Conservation (phyloP, 2,888 invertebrate species). For the Terebella lapidaria region DNA sequence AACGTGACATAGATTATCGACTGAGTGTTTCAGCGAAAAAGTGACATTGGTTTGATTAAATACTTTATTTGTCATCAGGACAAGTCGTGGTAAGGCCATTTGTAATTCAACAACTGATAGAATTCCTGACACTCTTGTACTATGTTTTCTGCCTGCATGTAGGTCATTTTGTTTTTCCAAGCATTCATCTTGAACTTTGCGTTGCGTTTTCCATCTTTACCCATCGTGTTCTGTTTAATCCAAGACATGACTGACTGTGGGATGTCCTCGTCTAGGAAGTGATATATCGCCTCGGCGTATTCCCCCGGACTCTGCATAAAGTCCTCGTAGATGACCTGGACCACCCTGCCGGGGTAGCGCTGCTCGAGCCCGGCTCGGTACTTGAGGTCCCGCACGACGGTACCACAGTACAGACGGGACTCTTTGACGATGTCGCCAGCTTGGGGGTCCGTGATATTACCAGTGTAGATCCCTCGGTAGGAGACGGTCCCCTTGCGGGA, state of each 20-base stretch:
- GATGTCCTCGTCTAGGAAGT: not conserved
- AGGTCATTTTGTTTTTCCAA: not conserved
- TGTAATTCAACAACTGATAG: not conserved
- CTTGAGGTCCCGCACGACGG: not conserved
- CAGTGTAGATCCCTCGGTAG: not conserved
- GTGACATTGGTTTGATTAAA: no score
- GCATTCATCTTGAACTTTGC: not conserved
- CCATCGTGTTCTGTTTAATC: not conserved
- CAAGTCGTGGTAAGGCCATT: not conserved
- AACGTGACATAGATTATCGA: no score
- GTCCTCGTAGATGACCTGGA: slow-evolving; percentile 11
- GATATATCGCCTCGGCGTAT: slow-evolving; percentile 3
- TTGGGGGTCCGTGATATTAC: not conserved
- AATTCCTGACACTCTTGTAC: not conserved
- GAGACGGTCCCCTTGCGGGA: not conserved
- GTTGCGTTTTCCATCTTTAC: not conserved
- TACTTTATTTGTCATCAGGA: no score
- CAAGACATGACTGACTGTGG: not conserved
- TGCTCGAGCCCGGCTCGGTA: not conserved
- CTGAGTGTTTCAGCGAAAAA: no score
- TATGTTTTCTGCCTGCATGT: not conserved
- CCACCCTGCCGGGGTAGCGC: slow-evolving; percentile 3
- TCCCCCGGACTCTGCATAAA: slow-evolving; percentile 3
- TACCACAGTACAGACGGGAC: slow-evolving; percentile 1
- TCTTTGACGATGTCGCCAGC: slow-evolving; percentile 1